Evolutionary conservation across 2,113 vertebrate species (phyloP).

Genomic region (Amblyopsis rosae): DNA sequence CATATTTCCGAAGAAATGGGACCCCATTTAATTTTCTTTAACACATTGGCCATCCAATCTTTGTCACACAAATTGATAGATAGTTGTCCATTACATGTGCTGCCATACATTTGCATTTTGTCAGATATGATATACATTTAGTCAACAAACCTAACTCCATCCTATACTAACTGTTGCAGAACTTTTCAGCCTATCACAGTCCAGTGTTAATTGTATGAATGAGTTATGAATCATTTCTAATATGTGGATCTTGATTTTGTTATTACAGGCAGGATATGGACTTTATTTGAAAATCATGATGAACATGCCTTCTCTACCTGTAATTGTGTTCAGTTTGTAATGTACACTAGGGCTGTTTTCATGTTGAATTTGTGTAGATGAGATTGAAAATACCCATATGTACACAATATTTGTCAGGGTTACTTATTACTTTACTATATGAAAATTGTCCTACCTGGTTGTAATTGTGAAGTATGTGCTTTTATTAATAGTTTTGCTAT

Average conservation of each 20-base stretch:
- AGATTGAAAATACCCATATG: conserved; percentile 48
- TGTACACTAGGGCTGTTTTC: conserved; percentile 62
- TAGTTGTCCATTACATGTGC: conserved; percentile 5
- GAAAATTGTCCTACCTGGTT: conserved; percentile 54
- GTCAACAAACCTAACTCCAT: not conserved
- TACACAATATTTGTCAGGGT: conserved; percentile 49
- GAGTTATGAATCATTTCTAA: conserved; percentile 38
- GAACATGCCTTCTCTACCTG: conserved; percentile 37
- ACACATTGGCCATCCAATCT: conserved; percentile 32
- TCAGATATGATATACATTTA: conserved; percentile 9
- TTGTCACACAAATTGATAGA: conserved; percentile 20
- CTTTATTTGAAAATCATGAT: conserved; percentile 48
- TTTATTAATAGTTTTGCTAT: conserved; percentile 69
- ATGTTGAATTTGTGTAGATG: conserved; percentile 61
- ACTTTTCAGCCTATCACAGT: conserved; percentile 17
- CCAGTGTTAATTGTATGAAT: conserved; percentile 13
- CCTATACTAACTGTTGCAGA: not conserved
- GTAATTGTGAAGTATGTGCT: conserved; percentile 62
- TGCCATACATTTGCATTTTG: conserved; percentile 2
- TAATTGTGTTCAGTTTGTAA: conserved; percentile 55
- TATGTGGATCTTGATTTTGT: conserved; percentile 26
- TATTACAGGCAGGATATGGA: conserved; percentile 29
- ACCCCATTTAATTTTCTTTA: conserved; percentile 7
- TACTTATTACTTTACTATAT: conserved; percentile 41
- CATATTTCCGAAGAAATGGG: conserved; percentile 22